Evolutionary conservation across 2,797 vertebrate genomes (phyloP), one percentile per base, ranked within the genome.

Genomic region (Acipenser ruthenus): DNA sequence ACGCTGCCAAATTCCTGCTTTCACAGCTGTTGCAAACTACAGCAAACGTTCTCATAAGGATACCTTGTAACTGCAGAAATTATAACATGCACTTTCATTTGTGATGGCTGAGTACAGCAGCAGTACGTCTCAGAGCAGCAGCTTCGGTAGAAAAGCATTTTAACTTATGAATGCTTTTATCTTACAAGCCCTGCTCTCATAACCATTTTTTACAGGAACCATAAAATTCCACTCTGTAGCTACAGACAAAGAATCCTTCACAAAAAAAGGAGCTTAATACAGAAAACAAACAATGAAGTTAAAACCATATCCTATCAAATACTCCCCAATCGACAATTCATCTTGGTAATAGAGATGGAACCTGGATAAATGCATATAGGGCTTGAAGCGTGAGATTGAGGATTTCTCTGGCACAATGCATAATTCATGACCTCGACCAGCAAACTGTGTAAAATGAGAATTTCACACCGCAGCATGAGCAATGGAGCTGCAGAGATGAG

Each of bases 391-490:
- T 94, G 94, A 96, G 93, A 98, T 91, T 91, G 90, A 92, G 90
- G 72, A 73, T 91, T 89, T 90, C 87, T 90, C 87, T 86, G 87
- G 86, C 86, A 86, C 84, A 89, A 98, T 99, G 95, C 94, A 99
- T 99, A 95, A 98, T 99, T 98, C 95, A 99, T 98, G 90, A 91
- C 86, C 91, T 92, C 87, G 84, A 90, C 91, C 95, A 95, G 95
- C 94, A 97, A 95, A 97, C 92, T 98, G 93, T 95, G 93, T 95
- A 97, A 98, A 95, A 98, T 98, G 95, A 95, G 91, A 97, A 97
- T 97, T 98, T 96, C 95, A 96, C 93, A 98, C 94, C 82, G 83
- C 91, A 92, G 93, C 91, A 91, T 91, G 92, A 96, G 93, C 93
- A 93, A 92, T 84, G 83, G 89, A 93, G 88, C 89, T 87, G 88